A percentile compares a stretch with the other conserved stretches of the same genome.
phyloP scores from a whole-genome alignment of 2,888 invertebrate species.

The Cylindroiulus punctatus region DNA sequence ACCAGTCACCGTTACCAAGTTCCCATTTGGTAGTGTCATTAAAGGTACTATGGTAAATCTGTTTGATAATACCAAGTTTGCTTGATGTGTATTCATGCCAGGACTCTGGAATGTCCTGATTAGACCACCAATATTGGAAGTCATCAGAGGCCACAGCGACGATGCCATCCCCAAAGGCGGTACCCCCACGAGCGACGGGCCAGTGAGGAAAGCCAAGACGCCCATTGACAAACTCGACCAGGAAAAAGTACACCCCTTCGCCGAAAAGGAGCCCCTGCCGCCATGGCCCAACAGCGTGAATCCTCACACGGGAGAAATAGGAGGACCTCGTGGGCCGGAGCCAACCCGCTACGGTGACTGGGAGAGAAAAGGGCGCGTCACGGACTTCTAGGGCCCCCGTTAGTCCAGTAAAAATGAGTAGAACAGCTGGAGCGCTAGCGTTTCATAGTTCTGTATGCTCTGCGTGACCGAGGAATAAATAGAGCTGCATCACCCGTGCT shows the following conservation, averaged over 20 bases:
- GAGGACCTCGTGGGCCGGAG: slow-evolving; percentile 96
- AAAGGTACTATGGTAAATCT: too few species aligned
- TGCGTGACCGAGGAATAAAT: neutral
- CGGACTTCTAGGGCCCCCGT: slow-evolving; percentile 80
- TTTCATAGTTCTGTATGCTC: slow-evolving; percentile 14
- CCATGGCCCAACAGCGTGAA: slow-evolving; percentile 89
- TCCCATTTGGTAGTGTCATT: neutral
- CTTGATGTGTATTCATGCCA: neutral
- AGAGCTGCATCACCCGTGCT: neutral
- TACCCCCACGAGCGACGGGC: neutral
- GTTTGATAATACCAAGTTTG: neutral
- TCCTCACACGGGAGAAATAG: slow-evolving; percentile 92
- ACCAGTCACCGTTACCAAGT: too few species aligned
- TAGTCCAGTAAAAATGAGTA: neutral
- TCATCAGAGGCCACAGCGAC: neutral
- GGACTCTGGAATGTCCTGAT: neutral
- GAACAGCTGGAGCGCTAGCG: neutral
- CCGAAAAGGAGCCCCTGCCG: slow-evolving; percentile 83
- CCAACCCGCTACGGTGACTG: slow-evolving; percentile 99
- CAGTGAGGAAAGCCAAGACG: slow-evolving; percentile 69
- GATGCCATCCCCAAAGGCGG: neutral
- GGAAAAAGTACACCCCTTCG: slow-evolving; percentile 76
- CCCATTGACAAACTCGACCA: slow-evolving; percentile 79
- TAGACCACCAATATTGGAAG: neutral
- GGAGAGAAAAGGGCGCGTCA: slow-evolving; percentile 97